Conservation (phyloP, 1,140 invertebrate genomes). For the Drosophila pandora region DNA sequence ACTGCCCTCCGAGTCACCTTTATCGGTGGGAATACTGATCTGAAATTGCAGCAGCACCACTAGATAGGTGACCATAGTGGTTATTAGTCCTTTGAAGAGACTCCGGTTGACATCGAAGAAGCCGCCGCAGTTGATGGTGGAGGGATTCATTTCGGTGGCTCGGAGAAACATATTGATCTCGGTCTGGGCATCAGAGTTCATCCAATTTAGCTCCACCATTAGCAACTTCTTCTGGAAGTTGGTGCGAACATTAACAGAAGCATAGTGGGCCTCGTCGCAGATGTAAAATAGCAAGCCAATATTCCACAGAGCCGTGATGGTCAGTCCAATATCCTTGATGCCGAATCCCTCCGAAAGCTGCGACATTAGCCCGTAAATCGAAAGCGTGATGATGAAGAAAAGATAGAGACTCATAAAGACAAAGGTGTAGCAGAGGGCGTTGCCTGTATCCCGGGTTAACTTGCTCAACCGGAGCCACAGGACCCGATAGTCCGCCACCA, state of each 20-base stretch:
- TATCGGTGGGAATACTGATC: constrained; percentile 87
- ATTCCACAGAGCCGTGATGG: constrained; percentile 86
- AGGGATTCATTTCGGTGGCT: constrained; percentile 89
- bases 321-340: constrained; percentile 87
- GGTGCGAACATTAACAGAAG: constrained; percentile 87
- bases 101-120: constrained; percentile 88
- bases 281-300: constrained; percentile 87
- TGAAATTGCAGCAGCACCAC: constrained; percentile 89
- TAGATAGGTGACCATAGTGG: constrained; percentile 89
- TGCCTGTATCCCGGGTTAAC: constrained; percentile 86
- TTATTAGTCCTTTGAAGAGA: constrained; percentile 88
- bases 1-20: constrained; percentile 40
- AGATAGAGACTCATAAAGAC: constrained; percentile 87
- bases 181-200: constrained; percentile 87
- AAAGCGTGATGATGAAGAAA: constrained; percentile 88
- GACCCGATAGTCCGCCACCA: constrained; percentile 87
- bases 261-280: constrained; percentile 88
- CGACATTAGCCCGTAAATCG: constrained; percentile 88
- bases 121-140: constrained; percentile 87
- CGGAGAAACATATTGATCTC: constrained; percentile 89
- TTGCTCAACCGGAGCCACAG: constrained; percentile 88
- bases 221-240: constrained; percentile 89
- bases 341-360: constrained; percentile 88
- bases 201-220: constrained; percentile 88
- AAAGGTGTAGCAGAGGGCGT: constrained; percentile 86